Conservation (phyloP, 2,797 vertebrate genomes). For the Notolepis coatsorum region DNA sequence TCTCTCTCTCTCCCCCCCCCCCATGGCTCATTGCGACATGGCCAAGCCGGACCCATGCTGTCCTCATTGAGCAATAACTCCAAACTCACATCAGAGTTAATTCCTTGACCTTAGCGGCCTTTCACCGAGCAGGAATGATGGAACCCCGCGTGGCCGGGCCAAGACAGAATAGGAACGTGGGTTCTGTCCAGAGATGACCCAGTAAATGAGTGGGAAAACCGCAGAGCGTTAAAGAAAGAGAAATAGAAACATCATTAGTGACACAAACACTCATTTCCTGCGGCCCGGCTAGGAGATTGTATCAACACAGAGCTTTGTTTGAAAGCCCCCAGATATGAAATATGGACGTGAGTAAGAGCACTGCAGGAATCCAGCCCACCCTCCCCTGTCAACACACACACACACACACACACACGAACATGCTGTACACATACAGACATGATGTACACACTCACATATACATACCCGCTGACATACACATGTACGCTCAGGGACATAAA, state of each 20-base stretch:
- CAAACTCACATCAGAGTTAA: no score
- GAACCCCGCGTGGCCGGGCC: neutral
- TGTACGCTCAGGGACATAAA: neutral
- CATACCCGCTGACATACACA: slow-evolving; percentile 14
- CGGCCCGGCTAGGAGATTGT: slow-evolving; percentile 63
- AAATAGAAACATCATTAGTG: slow-evolving; percentile 73
- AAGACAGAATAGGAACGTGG: neutral
- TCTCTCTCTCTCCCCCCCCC: no score
- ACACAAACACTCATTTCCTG: slow-evolving; percentile 81
- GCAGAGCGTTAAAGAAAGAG: slow-evolving; percentile 60
- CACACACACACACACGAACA: slow-evolving; percentile 10
- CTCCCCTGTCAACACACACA: slow-evolving; percentile 15
- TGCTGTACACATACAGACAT: slow-evolving; percentile 15
- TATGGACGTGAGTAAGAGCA: slow-evolving; percentile 68
- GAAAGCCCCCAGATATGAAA: slow-evolving; percentile 78
- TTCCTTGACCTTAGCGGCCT: no score
- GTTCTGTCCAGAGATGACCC: neutral
- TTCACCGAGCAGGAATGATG: no score
- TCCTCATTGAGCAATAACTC: no score
- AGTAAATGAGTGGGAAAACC: slow-evolving; percentile 37
- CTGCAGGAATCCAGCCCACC: slow-evolving; percentile 34
- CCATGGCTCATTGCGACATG: no score
- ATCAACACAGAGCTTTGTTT: slow-evolving; percentile 81
- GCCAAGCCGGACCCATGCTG: no score
- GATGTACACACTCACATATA: neutral